Evolutionary conservation across 2,797 vertebrate species (phyloP).

Genomic region (Anguilla obscura): DNA sequence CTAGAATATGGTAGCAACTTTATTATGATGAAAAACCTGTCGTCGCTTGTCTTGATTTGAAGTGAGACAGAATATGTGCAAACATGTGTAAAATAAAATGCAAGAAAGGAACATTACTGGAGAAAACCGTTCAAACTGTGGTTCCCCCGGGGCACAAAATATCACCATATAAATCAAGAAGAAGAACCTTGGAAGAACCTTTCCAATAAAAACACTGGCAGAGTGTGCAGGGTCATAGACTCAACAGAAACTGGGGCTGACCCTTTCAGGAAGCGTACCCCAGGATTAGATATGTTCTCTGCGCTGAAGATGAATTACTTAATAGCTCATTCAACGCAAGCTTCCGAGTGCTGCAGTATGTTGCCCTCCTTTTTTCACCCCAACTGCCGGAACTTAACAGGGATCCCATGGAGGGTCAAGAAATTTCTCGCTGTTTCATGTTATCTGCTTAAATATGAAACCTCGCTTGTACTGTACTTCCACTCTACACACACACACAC

Average conservation of each 20-base stretch:
- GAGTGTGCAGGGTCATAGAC: not conserved
- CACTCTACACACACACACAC: too few species aligned
- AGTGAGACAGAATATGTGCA: not conserved
- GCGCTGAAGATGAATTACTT: not conserved
- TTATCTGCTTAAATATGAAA: not conserved
- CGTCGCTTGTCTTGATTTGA: not conserved
- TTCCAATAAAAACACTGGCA: not conserved
- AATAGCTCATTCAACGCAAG: not conserved
- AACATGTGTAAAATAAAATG: not conserved
- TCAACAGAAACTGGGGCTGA: not conserved
- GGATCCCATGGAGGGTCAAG: not conserved
- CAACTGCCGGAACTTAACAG: not conserved
- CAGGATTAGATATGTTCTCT: not conserved
- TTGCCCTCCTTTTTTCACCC: not conserved
- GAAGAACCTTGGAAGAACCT: not conserved
- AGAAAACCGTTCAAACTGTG: not conserved
- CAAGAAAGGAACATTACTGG: not conserved
- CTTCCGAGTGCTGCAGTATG: not conserved
- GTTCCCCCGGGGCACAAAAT: not conserved
- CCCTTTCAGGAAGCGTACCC: not conserved
- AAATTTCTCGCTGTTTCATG: not conserved
- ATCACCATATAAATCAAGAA: not conserved
- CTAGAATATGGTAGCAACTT: not conserved
- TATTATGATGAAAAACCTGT: not conserved
- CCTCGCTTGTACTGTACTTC: not conserved